A percentile compares a stretch with the other conserved stretches of the same genome.
These are phyloP conservation scores for Plemyria rubiginata DNA, from an alignment of 2,888 invertebrate genomes.

Conservation along the genomic window DNA sequence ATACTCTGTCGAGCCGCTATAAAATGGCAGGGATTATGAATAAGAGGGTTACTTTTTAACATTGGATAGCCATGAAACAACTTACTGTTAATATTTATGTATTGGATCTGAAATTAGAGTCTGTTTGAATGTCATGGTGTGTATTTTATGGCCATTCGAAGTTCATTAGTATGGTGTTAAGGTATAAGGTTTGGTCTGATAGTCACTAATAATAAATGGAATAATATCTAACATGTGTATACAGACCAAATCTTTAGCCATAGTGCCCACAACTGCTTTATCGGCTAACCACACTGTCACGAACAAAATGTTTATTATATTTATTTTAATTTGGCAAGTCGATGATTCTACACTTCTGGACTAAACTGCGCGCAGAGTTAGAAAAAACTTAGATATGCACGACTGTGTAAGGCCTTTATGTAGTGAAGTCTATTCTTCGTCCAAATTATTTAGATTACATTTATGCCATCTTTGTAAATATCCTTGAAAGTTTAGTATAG, in stretches of 20 bases:
- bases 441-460: not conserved
- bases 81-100: not conserved
- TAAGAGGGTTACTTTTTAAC: conserved; percentile 5
- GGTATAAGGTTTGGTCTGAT: conserved; percentile 16
- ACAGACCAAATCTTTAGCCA: conserved; percentile 11
- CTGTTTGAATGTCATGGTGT: not conserved
- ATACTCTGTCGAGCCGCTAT: no score
- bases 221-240: conserved; percentile 12
- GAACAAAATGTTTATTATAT: conserved; percentile 2
- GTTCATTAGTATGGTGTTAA: conserved; percentile 2
- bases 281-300: not conserved
- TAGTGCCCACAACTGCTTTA: not conserved
- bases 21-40: no score
- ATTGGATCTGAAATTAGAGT: conserved; percentile 5
- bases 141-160: conserved; percentile 2
- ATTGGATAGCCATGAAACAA: conserved; percentile 8
- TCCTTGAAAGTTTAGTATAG: not conserved
- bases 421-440: conserved; percentile 5
- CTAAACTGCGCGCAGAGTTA: conserved; percentile 3
- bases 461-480: conserved; percentile 3
- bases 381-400: conserved; percentile 1
- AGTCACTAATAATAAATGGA: not conserved
- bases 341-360: not conserved
- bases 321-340: not conserved
- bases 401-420: not conserved